A percentile compares a stretch with the other conserved stretches of the same genome.
Conservation (phyloP, 2,113 vertebrate genomes). For the Amphilophus citrinellus region DNA sequence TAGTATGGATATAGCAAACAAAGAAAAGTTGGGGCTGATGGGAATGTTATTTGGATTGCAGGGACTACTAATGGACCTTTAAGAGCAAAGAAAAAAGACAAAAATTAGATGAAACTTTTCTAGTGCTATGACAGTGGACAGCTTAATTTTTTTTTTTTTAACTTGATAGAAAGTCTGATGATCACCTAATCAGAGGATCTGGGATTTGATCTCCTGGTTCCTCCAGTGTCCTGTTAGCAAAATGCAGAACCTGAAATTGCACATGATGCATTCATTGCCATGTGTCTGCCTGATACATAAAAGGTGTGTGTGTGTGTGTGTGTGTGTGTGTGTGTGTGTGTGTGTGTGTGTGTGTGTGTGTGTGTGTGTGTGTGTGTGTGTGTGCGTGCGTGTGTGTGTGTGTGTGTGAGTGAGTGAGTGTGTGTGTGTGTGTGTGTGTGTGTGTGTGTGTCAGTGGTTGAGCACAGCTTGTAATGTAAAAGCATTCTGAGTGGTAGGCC, state of each 20-base stretch:
- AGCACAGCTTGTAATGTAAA: neutral
- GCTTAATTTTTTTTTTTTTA: neutral
- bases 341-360: neutral
- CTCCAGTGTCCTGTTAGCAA: neutral
- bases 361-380: too few species aligned
- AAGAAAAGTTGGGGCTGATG: neutral
- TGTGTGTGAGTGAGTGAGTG: neutral
- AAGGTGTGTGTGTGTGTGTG: too few species aligned
- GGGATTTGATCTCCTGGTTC: neutral
- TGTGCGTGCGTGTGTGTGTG: neutral
- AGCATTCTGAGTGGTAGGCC: neutral
- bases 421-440: too few species aligned
- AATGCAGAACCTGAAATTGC: too few species aligned
- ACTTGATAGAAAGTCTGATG: neutral
- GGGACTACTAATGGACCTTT: neutral
- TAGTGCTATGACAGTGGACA: neutral
- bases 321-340: neutral
- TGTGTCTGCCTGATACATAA: neutral
- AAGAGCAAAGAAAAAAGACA: neutral
- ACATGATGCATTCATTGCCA: neutral
- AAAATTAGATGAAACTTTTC: neutral
- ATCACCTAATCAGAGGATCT: neutral
- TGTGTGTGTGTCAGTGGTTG: neutral
- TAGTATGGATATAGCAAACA: neutral
- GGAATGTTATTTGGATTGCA: neutral